phyloP scores from a whole-genome alignment of 92 coral and sea anemone genomes.

The Nematostella vectensis region DNA sequence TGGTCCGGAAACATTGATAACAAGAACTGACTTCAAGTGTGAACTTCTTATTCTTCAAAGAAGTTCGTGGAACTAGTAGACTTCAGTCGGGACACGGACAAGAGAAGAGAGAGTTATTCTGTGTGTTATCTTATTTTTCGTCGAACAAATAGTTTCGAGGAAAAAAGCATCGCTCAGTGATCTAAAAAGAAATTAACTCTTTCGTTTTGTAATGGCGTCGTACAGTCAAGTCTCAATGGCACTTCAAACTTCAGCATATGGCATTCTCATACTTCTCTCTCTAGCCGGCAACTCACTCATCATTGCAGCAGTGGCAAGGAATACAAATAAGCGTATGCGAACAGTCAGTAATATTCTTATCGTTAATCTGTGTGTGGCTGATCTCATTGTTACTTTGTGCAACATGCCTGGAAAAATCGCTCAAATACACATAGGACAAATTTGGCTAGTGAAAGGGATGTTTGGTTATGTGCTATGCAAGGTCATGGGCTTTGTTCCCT shows the following conservation, averaged over 20 bases:
- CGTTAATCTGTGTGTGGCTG: constrained; percentile 33
- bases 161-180: background rate
- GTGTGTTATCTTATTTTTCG: background rate
- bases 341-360: constrained; percentile 33
- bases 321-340: constrained; percentile 37
- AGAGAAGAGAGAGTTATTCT: background rate
- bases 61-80: too few relatives aligned
- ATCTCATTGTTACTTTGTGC: constrained; percentile 19
- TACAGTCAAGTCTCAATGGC: constrained; percentile 1
- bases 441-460: constrained; percentile 14
- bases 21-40: too few relatives aligned
- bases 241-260: constrained; percentile 12
- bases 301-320: constrained; percentile 19
- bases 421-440: constrained; percentile 7
- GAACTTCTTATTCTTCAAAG: too few relatives aligned
- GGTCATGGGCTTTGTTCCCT: constrained; percentile 19
- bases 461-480: constrained; percentile 28
- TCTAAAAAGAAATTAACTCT: too few relatives aligned
- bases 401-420: constrained; percentile 29
- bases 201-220: too few relatives aligned
- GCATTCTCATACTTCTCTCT: constrained; percentile 13
- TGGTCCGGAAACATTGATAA: too few relatives aligned
- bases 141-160: background rate
- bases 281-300: constrained; percentile 28
- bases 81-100: too few relatives aligned